phyloP scores from a whole-genome alignment of 2,113 vertebrate genomes.

The Henicopernis longicauda region DNA sequence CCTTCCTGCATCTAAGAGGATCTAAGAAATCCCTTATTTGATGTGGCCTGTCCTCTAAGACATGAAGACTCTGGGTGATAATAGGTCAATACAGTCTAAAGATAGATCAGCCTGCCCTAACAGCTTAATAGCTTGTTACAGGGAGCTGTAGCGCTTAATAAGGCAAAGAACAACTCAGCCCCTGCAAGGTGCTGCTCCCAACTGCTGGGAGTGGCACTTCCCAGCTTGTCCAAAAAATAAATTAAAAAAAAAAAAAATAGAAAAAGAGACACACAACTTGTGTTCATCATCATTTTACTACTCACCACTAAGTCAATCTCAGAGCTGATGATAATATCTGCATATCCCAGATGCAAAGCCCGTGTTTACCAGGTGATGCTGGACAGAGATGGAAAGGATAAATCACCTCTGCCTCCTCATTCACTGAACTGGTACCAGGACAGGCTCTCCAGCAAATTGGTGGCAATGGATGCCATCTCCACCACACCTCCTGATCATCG shows the following conservation, averaged over 20 bases:
- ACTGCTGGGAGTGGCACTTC: not conserved
- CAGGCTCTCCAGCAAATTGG: not conserved
- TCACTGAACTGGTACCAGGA: not conserved
- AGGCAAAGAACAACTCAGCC: not conserved
- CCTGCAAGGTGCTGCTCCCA: not conserved
- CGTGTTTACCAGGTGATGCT: not conserved
- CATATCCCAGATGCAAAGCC: not conserved
- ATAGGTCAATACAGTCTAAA: constrained; percentile 44
- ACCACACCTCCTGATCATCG: not conserved
- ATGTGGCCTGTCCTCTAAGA: not conserved
- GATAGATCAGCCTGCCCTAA: constrained; percentile 27
- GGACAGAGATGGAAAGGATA: not conserved
- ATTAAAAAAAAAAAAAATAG: too few species aligned
- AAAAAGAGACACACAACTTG: not conserved
- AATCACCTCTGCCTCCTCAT: not conserved
- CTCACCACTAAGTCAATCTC: not conserved
- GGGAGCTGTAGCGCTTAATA: not conserved
- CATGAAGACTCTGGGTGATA: not conserved
- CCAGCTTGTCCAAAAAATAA: not conserved
- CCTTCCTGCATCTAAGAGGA: constrained; percentile 34
- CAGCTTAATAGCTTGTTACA: constrained; percentile 17
- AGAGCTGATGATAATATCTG: not conserved
- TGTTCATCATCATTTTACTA: not conserved
- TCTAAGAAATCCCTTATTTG: constrained; percentile 46
- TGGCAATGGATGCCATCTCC: not conserved